Evolutionary conservation across 2,888 invertebrate genomes (phyloP).

Genomic region (Ophonus ardosiacus): DNA sequence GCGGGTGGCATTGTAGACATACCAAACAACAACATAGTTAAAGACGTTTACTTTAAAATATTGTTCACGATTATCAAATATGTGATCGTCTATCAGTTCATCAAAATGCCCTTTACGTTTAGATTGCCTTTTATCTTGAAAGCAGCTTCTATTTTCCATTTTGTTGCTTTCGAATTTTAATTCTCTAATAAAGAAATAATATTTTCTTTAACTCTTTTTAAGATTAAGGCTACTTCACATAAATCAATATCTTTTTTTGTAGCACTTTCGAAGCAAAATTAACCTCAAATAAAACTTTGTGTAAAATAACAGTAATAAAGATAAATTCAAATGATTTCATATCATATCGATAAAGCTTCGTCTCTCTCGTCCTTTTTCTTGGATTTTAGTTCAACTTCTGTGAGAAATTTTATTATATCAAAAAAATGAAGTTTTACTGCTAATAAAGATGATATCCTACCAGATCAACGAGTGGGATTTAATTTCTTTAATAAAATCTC

Average conservation of each 20-base stretch:
- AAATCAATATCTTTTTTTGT: slow-evolving; percentile 67
- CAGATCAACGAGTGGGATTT: slow-evolving; percentile 30
- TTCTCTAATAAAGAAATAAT: background rate
- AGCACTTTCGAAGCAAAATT: slow-evolving; percentile 66
- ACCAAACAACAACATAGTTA: no score
- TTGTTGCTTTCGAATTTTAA: slow-evolving; percentile 38
- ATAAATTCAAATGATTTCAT: slow-evolving; percentile 66
- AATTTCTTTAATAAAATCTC: slow-evolving; percentile 1
- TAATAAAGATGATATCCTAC: slow-evolving; percentile 18
- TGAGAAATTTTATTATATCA: background rate
- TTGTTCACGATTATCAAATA: slow-evolving; percentile 65
- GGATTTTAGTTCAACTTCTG: background rate
- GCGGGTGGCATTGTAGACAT: no score
- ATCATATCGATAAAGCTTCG: background rate
- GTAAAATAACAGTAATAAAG: slow-evolving; percentile 65
- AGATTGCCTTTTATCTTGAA: slow-evolving; percentile 64
- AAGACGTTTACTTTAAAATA: slow-evolving; percentile 64
- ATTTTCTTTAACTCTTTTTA: background rate
- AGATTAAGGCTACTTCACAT: slow-evolving; percentile 66
- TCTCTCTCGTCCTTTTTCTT: background rate
- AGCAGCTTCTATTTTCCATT: no score
- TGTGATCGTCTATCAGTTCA: slow-evolving; percentile 66
- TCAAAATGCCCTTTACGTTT: slow-evolving; percentile 68
- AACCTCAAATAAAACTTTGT: slow-evolving; percentile 66
- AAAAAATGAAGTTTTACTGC: background rate